Evolutionary conservation across 2,113 vertebrate species (phyloP).

Genomic region (Stictonetta naevosa): DNA sequence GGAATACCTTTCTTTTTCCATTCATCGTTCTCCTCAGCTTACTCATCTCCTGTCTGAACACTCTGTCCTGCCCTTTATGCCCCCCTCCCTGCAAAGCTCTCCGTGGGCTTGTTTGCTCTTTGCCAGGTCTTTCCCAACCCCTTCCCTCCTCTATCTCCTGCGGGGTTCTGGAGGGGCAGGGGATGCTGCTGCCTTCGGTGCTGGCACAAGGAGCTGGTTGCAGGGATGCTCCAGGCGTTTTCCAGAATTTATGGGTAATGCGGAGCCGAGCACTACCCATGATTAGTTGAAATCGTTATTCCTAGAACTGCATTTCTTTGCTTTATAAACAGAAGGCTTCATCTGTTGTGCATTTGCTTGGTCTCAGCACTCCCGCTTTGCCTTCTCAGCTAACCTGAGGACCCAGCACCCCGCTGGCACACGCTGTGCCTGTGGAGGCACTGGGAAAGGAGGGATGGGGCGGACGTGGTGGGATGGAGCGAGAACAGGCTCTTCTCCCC

Average conservation of each 20-base stretch:
- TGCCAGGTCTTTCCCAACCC: constrained; percentile 15
- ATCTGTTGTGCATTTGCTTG: not conserved
- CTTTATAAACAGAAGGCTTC: not conserved
- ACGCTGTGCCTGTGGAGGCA: rapidly evolving
- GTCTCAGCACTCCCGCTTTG: not conserved
- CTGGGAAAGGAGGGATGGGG: not conserved
- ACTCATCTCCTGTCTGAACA: constrained; percentile 6
- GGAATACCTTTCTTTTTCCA: constrained; percentile 16
- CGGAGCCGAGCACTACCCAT: rapidly evolving
- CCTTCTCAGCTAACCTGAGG: not conserved
- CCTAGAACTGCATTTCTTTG: not conserved
- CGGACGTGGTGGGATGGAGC: not conserved
- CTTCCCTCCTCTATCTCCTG: rapidly evolving
- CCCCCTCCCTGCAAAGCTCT: not conserved
- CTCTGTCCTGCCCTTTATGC: not conserved
- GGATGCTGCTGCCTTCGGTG: not conserved
- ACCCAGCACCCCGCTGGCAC: not conserved
- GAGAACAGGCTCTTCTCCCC: constrained; percentile 18
- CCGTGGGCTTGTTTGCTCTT: not conserved
- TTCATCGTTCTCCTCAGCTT: not conserved
- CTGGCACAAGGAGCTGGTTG: not conserved
- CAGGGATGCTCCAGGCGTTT: not conserved
- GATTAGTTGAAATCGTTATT: not conserved
- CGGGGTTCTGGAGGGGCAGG: not conserved
- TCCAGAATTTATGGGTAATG: not conserved